Percentiles rank a stretch among this genome's conserved stretches.
These are phyloP conservation scores for Blomia tropicalis DNA, from an alignment of 2,888 invertebrate species.

Conservation along the genomic window DNA sequence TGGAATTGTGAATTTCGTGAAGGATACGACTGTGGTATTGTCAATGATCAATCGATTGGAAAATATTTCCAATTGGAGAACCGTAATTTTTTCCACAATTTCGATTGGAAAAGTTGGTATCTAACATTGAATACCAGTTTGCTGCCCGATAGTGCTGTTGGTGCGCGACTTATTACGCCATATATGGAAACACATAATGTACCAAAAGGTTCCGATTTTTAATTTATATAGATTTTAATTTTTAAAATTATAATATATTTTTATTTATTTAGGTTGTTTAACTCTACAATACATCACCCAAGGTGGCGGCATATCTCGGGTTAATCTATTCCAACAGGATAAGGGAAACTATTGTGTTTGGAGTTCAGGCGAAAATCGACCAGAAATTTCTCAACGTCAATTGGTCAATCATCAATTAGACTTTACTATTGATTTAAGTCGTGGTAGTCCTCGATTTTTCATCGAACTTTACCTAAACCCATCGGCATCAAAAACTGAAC, in stretches of 20 bases:
- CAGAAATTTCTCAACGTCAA: too few relatives aligned
- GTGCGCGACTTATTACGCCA: slow-evolving; percentile 21
- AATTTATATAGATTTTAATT: background rate
- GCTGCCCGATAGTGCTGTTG: background rate
- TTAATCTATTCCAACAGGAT: slow-evolving; percentile 18
- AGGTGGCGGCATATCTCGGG: background rate
- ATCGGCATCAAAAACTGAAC: background rate
- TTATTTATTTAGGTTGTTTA: slow-evolving; percentile 17
- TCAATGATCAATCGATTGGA: slow-evolving; percentile 16
- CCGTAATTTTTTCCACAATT: background rate
- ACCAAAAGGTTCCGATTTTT: slow-evolving; percentile 10
- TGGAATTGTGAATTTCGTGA: slow-evolving; percentile 16
- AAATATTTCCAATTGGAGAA: background rate
- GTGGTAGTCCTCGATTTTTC: slow-evolving; percentile 17
- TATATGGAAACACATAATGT: slow-evolving; percentile 5
- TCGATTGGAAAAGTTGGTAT: background rate
- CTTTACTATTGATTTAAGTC: slow-evolving; percentile 11
- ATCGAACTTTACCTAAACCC: slow-evolving; percentile 15
- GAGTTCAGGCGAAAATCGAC: background rate
- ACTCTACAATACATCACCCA: background rate
- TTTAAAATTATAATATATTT: slow-evolving; percentile 5
- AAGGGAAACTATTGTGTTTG: slow-evolving; percentile 14
- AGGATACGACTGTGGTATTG: slow-evolving; percentile 2
- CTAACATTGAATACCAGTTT: background rate
- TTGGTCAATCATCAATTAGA: slow-evolving; percentile 3